Evolutionary conservation across 2,797 vertebrate genomes (phyloP).

Genomic region (Pseudochromis fuscus): DNA sequence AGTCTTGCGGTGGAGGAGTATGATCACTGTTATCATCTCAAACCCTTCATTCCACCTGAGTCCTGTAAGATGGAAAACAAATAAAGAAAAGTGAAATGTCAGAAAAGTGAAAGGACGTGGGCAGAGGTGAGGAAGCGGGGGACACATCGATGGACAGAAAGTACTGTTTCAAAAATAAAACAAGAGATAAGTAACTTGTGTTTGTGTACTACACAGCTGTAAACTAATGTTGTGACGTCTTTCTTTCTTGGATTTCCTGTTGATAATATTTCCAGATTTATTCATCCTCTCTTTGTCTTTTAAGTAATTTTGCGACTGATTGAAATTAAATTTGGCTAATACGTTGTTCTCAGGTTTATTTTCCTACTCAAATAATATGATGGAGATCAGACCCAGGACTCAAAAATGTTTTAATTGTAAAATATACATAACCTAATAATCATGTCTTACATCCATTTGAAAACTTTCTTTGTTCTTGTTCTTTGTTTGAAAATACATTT

Average conservation of each 20-base stretch:
- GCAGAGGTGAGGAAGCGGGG: neutral
- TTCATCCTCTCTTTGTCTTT: neutral
- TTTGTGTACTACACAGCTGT: neutral
- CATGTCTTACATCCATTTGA: constrained; percentile 4
- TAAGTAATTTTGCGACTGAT: neutral
- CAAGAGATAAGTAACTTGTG: neutral
- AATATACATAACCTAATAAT: neutral
- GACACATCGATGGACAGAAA: neutral
- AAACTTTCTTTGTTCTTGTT: neutral
- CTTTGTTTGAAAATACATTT: no score
- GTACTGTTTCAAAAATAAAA: neutral
- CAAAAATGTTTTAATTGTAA: neutral
- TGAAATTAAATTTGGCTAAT: constrained; percentile 1
- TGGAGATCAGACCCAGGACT: neutral
- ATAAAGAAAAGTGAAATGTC: neutral
- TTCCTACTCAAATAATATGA: constrained; percentile 5
- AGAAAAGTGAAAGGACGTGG: neutral
- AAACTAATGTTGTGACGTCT: neutral
- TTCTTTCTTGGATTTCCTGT: constrained; percentile 2
- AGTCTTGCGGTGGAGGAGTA: constrained; percentile 18
- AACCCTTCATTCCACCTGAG: constrained; percentile 44
- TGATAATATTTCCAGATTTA: neutral
- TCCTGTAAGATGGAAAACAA: constrained; percentile 18
- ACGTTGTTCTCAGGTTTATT: neutral
- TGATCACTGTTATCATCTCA: constrained; percentile 63